A percentile compares a stretch with the other conserved stretches of the same genome.
Conservation (phyloP, 2,113 vertebrate species). For the Aleadryas rufinucha region DNA sequence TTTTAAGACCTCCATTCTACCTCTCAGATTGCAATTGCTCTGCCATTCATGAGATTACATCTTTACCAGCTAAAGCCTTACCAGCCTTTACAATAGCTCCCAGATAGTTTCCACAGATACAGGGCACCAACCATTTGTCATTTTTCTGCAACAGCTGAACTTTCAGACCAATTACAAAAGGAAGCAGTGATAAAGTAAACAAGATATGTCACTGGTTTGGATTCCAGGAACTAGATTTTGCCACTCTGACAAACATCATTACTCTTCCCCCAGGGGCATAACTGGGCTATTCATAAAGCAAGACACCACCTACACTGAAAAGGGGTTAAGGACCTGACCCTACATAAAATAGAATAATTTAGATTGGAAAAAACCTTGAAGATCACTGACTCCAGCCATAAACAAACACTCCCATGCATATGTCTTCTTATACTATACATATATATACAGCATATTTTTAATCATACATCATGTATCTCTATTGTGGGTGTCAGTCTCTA, state of each 20-base stretch:
- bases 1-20: neutral
- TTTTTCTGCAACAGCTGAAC: conserved; percentile 9
- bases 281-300: neutral
- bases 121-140: neutral
- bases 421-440: neutral
- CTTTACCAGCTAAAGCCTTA: neutral
- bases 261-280: neutral
- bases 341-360: neutral
- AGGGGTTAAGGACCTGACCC: neutral
- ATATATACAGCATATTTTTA: neutral
- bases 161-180: conserved; percentile 33
- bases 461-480: neutral
- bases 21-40: neutral
- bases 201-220: neutral
- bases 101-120: neutral
- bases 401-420: neutral
- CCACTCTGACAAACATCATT: neutral
- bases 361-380: neutral
- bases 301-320: neutral
- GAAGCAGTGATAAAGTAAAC: conserved; percentile 1
- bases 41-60: neutral
- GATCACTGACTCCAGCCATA: neutral
- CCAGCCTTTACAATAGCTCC: neutral
- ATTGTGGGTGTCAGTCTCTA: neutral
- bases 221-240: neutral